Evolutionary conservation across 1,140 invertebrate genomes (phyloP).

Genomic region (Alviniconcha marisindica): DNA sequence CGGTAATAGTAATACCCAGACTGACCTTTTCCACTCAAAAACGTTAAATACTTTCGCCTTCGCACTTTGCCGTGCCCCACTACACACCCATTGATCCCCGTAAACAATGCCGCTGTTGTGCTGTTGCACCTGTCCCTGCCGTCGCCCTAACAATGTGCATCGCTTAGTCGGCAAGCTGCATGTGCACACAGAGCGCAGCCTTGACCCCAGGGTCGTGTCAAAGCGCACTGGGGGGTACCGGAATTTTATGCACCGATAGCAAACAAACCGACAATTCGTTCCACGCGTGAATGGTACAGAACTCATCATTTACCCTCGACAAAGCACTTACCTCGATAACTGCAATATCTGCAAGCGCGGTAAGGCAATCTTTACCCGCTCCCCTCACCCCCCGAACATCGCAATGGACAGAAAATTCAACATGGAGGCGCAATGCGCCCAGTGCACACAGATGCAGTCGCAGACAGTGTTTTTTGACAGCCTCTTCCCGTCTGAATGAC

Average conservation of each 20-base stretch:
- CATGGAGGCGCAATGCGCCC: constrained; percentile 38
- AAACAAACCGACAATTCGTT: not conserved
- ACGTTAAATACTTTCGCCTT: too few species aligned
- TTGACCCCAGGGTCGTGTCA: constrained; percentile 37
- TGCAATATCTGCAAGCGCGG: not conserved
- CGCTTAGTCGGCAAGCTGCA: not conserved
- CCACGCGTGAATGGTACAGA: not conserved
- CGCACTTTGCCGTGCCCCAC: too few species aligned
- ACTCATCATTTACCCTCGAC: too few species aligned
- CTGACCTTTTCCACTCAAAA: too few species aligned
- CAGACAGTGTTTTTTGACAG: not conserved
- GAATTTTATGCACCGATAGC: not conserved
- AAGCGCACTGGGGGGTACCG: constrained; percentile 35
- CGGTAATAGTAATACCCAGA: too few species aligned
- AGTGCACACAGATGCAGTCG: constrained; percentile 33
- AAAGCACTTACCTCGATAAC: constrained; percentile 16
- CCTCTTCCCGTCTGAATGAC: not conserved
- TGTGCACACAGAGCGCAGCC: not conserved
- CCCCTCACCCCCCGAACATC: constrained; percentile 31
- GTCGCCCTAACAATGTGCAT: too few species aligned
- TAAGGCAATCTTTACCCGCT: not conserved
- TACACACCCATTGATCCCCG: too few species aligned
- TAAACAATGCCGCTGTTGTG: too few species aligned
- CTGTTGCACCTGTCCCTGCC: too few species aligned
- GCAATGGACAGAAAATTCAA: constrained; percentile 37